These are phyloP conservation scores for Polymixis lichenea DNA, from an alignment of 2,888 invertebrate species.

Conservation along the genomic window DNA sequence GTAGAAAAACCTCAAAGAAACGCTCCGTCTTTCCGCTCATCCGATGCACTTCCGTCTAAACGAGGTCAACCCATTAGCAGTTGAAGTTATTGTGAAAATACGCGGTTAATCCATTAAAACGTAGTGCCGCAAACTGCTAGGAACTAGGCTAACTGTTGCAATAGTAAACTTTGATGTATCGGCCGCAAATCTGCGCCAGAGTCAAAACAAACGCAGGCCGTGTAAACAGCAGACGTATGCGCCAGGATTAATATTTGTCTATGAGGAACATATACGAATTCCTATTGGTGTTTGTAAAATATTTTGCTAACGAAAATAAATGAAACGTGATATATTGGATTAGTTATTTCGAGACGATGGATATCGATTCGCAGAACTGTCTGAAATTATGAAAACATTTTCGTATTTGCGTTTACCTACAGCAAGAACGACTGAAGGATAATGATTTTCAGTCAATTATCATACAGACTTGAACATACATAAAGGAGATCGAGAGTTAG, in stretches of 20 bases:
- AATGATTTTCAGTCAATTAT: too few species aligned
- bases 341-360: conserved; percentile 29
- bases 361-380: conserved; percentile 30
- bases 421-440: neutral
- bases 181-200: conserved; percentile 45
- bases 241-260: conserved; percentile 53
- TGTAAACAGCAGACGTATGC: conserved; percentile 34
- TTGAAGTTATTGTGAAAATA: conserved; percentile 54
- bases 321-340: conserved; percentile 29
- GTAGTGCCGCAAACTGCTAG: conserved; percentile 38
- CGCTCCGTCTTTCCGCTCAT: conserved; percentile 1
- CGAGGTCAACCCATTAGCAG: conserved; percentile 46
- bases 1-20: conserved; percentile 35
- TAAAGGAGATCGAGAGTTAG: neutral
- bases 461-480: neutral
- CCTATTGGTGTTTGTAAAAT: conserved; percentile 11
- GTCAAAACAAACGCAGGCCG: conserved; percentile 49
- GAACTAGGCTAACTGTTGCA: conserved; percentile 56
- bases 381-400: conserved; percentile 21
- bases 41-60: conserved; percentile 46
- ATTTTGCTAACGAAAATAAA: conserved; percentile 23
- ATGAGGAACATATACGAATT: conserved; percentile 28
- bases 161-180: conserved; percentile 58
- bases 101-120: conserved; percentile 53
- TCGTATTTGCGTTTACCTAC: neutral